phyloP scores from a whole-genome alignment of 2,113 vertebrate genomes.

The Tachuris rubrigastra region DNA sequence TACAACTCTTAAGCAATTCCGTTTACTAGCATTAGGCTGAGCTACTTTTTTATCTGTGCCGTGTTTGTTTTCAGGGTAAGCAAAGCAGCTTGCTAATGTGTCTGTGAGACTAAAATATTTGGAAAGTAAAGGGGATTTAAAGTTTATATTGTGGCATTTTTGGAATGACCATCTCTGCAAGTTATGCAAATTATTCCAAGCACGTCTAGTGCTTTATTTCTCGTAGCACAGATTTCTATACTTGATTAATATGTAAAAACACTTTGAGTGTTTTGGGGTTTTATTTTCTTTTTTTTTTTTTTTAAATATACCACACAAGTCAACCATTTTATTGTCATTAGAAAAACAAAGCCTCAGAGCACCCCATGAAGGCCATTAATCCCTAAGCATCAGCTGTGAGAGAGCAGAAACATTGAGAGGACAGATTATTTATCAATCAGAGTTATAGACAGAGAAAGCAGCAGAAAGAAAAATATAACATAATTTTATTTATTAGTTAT shows the following conservation, averaged over 20 bases:
- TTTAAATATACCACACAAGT: neutral
- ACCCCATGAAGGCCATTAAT: neutral
- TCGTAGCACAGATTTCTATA: neutral
- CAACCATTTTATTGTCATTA: neutral
- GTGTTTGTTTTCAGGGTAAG: neutral
- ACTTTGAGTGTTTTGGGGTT: neutral
- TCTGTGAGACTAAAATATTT: neutral
- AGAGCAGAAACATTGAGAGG: neutral
- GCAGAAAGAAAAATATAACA: neutral
- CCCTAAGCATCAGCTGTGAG: neutral
- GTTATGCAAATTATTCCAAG: neutral
- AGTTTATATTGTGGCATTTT: neutral
- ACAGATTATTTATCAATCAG: neutral
- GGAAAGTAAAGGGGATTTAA: neutral
- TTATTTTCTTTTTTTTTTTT: neutral
- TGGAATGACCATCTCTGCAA: neutral
- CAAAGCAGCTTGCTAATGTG: neutral
- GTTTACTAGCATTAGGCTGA: neutral
- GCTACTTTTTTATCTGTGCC: neutral
- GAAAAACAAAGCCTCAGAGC: neutral
- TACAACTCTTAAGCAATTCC: neutral
- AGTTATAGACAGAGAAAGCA: neutral
- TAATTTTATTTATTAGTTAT: neutral
- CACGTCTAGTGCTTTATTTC: neutral
- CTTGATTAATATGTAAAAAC: neutral